A percentile compares a stretch with the other conserved stretches of the same genome.
Conservation (phyloP, 2,888 invertebrate genomes). For the Phyllotreta striolata region DNA sequence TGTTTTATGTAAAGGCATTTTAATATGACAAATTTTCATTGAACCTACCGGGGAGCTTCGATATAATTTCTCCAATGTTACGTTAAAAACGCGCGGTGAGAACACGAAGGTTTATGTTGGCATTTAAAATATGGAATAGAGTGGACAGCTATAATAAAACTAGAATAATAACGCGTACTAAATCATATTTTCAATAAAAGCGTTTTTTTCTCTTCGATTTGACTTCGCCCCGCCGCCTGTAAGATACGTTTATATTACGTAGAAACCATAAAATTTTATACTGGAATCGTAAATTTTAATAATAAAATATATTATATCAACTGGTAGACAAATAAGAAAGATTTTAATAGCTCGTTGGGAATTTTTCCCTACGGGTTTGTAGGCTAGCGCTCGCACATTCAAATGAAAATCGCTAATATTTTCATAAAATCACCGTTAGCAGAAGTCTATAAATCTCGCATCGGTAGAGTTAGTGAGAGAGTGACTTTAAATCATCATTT, state of each 20-base stretch:
- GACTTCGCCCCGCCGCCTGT: conserved; percentile 34
- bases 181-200: conserved; percentile 62
- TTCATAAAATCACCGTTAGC: no score
- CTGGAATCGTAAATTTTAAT: conserved; percentile 56
- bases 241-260: conserved; percentile 55
- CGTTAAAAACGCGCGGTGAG: no score
- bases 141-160: conserved; percentile 50
- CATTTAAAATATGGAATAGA: conserved; percentile 51
- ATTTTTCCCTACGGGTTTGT: no score
- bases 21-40: no score
- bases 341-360: neutral
- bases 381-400: no score
- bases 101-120: conserved; percentile 35
- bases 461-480: no score
- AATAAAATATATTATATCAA: conserved; percentile 50
- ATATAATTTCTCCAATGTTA: no score
- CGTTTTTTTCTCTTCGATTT: conserved; percentile 50
- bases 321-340: conserved; percentile 11
- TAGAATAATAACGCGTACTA: conserved; percentile 48
- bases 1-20: no score
- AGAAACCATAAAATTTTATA: conserved; percentile 58
- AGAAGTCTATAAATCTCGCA: no score
- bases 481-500: no score
- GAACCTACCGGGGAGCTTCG: no score
- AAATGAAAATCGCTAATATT: no score